These are phyloP conservation scores for Isoperla grammatica DNA, from an alignment of 2,888 invertebrate genomes.

Conservation along the genomic window DNA sequence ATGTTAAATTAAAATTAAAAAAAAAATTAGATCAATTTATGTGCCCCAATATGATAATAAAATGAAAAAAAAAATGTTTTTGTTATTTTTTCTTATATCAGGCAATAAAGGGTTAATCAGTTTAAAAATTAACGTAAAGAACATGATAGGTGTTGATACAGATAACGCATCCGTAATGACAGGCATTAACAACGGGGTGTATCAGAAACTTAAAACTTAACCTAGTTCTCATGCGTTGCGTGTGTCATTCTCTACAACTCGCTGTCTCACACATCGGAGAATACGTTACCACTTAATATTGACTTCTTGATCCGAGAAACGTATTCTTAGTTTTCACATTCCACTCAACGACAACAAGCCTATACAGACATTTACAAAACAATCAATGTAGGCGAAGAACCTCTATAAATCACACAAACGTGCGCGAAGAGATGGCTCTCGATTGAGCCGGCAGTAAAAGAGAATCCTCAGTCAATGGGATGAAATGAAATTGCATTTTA, in stretches of 20 bases:
- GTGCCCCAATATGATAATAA: not conserved
- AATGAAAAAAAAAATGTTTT: not conserved
- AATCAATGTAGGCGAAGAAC: conserved; percentile 34
- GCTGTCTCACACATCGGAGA: conserved; percentile 36
- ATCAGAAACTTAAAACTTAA: conserved; percentile 36
- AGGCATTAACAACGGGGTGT: conserved; percentile 39
- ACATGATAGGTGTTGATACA: conserved; percentile 39
- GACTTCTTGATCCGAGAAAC: conserved; percentile 38
- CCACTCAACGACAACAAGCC: conserved; percentile 32
- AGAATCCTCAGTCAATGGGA: conserved; percentile 37
- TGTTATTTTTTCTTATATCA: not conserved
- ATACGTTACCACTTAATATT: conserved; percentile 37
- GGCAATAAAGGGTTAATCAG: conserved; percentile 3
- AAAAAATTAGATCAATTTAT: too few relatives aligned
- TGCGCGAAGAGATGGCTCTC: conserved; percentile 36
- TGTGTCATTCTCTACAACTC: conserved; percentile 40
- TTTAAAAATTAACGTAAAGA: conserved; percentile 32
- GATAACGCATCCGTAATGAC: conserved; percentile 40
- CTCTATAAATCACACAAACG: conserved; percentile 35
- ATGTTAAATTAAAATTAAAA: too few relatives aligned
- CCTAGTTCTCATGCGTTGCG: conserved; percentile 38
- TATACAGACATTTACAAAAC: conserved; percentile 38
- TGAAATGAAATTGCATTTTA: conserved; percentile 37
- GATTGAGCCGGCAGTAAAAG: conserved; percentile 35
- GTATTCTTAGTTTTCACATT: conserved; percentile 37